Evolutionary conservation across 2,797 vertebrate genomes (phyloP).

Genomic region (Gymnodraco acuticeps): DNA sequence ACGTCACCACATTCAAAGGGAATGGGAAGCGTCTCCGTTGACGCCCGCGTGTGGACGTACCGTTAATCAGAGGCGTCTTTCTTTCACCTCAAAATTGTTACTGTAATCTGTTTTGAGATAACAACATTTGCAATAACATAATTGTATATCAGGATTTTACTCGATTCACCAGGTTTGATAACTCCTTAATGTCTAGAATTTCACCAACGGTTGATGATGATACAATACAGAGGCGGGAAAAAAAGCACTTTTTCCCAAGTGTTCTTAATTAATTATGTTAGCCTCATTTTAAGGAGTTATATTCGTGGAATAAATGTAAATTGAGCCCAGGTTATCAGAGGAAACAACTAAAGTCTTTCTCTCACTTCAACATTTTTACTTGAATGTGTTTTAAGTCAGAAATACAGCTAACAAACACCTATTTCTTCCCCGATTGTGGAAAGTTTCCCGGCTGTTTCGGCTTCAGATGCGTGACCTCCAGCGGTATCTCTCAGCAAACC

Average conservation of each 20-base stretch:
- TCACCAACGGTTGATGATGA: no score
- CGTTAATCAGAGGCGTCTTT: no score
- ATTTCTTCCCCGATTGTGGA: neutral
- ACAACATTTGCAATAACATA: neutral
- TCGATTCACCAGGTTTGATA: neutral
- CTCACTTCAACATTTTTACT: neutral
- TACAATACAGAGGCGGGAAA: no score
- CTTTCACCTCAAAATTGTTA: no score
- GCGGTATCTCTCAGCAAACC: neutral
- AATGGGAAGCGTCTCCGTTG: no score
- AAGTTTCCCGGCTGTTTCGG: slow-evolving; percentile 4
- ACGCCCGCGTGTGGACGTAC: no score
- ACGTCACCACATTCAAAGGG: no score
- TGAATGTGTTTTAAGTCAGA: neutral
- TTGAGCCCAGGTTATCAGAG: neutral
- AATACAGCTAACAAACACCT: neutral
- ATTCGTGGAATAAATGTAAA: neutral
- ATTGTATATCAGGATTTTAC: neutral
- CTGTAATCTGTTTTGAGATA: no score
- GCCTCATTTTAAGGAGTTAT: neutral
- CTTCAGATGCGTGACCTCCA: neutral
- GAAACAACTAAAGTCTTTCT: neutral
- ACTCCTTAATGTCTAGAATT: no score
- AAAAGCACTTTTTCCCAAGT: slow-evolving; percentile 42
- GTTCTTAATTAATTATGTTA: slow-evolving; percentile 28